Conservation (phyloP, 2,888 invertebrate species). For the Rhimphoctona megacephalus region DNA sequence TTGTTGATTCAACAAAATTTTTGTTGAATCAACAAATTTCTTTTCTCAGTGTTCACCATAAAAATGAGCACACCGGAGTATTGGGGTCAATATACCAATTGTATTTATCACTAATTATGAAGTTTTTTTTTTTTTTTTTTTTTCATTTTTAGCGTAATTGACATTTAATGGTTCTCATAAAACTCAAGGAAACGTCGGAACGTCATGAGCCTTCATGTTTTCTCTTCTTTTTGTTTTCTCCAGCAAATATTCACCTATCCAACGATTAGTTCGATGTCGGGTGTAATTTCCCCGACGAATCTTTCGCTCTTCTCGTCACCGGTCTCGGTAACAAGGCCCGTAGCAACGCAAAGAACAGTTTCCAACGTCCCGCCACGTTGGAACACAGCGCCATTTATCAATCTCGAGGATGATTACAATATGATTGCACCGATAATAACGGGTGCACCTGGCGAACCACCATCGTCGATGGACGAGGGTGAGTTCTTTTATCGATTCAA, state of each 20-base stretch:
- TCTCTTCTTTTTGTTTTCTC: conserved; percentile 34
- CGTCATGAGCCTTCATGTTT: neutral
- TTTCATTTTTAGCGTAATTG: neutral
- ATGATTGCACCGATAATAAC: conserved; percentile 93
- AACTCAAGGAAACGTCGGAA: too few relatives aligned
- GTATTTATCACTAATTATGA: too few relatives aligned
- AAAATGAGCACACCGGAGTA: too few relatives aligned
- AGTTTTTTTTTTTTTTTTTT: too few relatives aligned
- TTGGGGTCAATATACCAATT: too few relatives aligned
- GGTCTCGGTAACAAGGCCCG: conserved; percentile 88
- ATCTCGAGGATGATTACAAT: conserved; percentile 97
- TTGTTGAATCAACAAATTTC: too few relatives aligned
- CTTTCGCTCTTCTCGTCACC: conserved; percentile 93
- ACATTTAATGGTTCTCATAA: too few relatives aligned
- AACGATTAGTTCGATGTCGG: conserved; percentile 93
- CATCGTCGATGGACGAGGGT: conserved; percentile 83
- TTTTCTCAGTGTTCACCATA: too few relatives aligned
- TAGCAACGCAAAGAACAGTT: conserved; percentile 88
- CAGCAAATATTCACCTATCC: conserved; percentile 97
- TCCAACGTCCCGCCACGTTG: conserved; percentile 88
- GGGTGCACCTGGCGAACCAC: conserved; percentile 85
- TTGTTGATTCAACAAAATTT: too few relatives aligned
- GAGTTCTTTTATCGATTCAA: conserved; percentile 61
- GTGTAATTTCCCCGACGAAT: conserved; percentile 95
- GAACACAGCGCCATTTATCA: conserved; percentile 94